Percentiles rank a stretch among this genome's conserved stretches.
Conservation (phyloP, 2,113 vertebrate genomes). For the Grantiella picta region DNA sequence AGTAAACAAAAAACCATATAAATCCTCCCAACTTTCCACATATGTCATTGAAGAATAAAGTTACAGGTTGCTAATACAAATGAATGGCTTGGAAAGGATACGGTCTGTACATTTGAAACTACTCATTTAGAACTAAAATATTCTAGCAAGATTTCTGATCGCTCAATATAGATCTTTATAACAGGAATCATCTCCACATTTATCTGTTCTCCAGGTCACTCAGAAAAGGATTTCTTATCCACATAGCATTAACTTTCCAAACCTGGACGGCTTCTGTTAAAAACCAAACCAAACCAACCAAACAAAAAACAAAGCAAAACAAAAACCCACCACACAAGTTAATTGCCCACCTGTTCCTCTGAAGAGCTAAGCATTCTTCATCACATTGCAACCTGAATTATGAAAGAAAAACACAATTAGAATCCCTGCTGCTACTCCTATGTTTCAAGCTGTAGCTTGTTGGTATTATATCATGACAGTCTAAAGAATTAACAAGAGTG, state of each 20-base stretch:
- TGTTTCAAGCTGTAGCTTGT: not conserved
- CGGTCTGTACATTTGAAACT: not conserved
- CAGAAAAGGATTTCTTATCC: not conserved
- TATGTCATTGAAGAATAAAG: not conserved
- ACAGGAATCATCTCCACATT: not conserved
- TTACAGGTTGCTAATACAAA: not conserved
- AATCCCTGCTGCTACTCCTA: not conserved
- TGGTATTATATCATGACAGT: not conserved
- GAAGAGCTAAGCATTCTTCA: conserved; percentile 89
- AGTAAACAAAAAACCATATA: not conserved
- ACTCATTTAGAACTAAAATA: not conserved
- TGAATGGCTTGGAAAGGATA: not conserved
- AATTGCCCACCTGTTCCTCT: conserved; percentile 86
- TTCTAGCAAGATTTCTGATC: not conserved
- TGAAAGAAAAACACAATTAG: conserved; percentile 29
- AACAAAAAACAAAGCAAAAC: too few relatives aligned
- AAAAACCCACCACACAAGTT: not conserved
- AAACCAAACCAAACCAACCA: too few relatives aligned
- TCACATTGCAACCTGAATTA: conserved; percentile 89
- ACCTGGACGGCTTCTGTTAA: not conserved
- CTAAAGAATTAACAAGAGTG: not conserved
- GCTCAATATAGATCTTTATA: not conserved
- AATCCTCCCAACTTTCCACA: not conserved
- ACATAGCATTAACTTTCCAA: not conserved
- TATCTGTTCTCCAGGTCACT: not conserved